A percentile compares a stretch with the other conserved stretches of the same genome.
Conservation (phyloP, 2,888 invertebrate species). For the Eupithecia centaureata region DNA sequence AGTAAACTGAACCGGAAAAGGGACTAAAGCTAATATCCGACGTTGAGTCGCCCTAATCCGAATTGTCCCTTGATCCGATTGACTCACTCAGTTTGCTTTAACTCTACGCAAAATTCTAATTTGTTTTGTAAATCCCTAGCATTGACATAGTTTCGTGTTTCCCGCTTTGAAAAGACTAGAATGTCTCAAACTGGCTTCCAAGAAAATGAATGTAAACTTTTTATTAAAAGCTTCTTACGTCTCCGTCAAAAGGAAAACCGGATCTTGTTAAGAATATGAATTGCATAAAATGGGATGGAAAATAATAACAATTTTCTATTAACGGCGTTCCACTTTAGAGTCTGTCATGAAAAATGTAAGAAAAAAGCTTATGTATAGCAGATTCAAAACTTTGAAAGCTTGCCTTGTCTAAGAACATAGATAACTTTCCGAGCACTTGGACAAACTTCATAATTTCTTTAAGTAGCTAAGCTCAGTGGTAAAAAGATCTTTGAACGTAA, state of each 20-base stretch:
- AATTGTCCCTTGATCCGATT: slow-evolving; percentile 3
- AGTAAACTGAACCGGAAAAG: slow-evolving; percentile 2
- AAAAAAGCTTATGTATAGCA: slow-evolving; percentile 3
- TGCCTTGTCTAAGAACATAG: background rate
- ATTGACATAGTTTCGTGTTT: slow-evolving; percentile 40
- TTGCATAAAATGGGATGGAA: slow-evolving; percentile 3
- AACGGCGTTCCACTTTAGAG: background rate
- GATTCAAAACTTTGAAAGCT: background rate
- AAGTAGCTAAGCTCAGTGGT: background rate
- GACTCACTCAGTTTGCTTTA: background rate
- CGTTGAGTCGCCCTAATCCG: background rate
- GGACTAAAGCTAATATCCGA: background rate
- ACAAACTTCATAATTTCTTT: slow-evolving; percentile 12
- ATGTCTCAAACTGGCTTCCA: slow-evolving; percentile 46
- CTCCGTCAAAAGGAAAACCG: slow-evolving; percentile 42
- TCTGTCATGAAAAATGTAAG: background rate
- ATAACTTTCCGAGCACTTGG: background rate
- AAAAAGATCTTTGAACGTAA: slow-evolving; percentile 6
- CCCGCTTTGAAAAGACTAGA: slow-evolving; percentile 21
- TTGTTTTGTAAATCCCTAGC: slow-evolving; percentile 17
- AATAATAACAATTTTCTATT: background rate
- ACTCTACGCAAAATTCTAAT: slow-evolving; percentile 15
- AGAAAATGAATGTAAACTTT: slow-evolving; percentile 60
- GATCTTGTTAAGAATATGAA: slow-evolving; percentile 30
- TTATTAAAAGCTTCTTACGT: slow-evolving; percentile 48